These are phyloP conservation scores for Crotalus horridus DNA, from an alignment of 2,113 vertebrate genomes.

Conservation along the genomic window DNA sequence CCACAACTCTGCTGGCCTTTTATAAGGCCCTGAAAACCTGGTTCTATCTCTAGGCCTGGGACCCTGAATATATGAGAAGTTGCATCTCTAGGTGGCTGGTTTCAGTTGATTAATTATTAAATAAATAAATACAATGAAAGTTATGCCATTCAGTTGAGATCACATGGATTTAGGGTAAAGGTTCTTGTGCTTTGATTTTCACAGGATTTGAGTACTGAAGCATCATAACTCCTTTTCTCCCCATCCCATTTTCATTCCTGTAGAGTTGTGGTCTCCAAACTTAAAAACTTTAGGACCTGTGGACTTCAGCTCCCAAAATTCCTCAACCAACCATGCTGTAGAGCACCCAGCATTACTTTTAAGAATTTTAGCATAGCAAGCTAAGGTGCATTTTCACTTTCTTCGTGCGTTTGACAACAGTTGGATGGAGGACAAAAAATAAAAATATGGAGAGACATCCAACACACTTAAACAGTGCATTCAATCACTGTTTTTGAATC, in stretches of 20 bases:
- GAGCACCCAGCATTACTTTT: not conserved
- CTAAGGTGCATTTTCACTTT: not conserved
- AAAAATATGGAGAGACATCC: not conserved
- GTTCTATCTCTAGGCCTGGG: not conserved
- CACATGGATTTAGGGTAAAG: not conserved
- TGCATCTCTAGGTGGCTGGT: not conserved
- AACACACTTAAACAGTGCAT: conserved; percentile 4
- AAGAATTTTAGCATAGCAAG: not conserved
- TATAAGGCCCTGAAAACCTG: not conserved
- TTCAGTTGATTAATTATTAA: not conserved
- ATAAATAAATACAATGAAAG: not conserved
- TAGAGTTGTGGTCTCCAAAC: not conserved
- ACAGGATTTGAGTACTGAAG: not conserved
- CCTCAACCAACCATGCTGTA: not conserved
- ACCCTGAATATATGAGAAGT: not conserved
- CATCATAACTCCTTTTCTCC: not conserved
- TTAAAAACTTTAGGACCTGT: not conserved
- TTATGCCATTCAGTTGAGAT: not conserved
- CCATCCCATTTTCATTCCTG: not conserved
- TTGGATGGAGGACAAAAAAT: not conserved
- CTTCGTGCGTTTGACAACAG: conserved; percentile 25
- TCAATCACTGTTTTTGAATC: not conserved
- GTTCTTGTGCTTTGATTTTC: not conserved
- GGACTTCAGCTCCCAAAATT: not conserved
- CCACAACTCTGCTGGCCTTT: not conserved